A percentile compares a stretch with the other conserved stretches of the same genome.
Conservation (phyloP, 2,888 invertebrate species). For the Drosophila prolongata region DNA sequence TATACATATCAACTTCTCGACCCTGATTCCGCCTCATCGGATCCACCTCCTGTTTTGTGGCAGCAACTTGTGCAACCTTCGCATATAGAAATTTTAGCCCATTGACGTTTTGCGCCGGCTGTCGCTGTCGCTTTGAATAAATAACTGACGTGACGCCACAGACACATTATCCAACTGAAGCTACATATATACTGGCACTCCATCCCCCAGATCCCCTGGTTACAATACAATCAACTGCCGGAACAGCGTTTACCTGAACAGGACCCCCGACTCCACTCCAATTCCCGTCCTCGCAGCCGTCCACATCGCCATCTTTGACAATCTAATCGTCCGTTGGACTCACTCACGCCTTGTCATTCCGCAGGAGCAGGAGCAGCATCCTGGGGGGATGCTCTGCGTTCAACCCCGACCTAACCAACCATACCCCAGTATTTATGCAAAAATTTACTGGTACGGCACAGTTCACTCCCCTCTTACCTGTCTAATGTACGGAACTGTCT, state of each 20-base stretch:
- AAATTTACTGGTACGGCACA: conserved; percentile 46
- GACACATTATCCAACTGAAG: conserved; percentile 66
- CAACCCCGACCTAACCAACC: conserved; percentile 56
- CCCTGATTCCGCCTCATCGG: conserved; percentile 47
- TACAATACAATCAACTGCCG: conserved; percentile 68
- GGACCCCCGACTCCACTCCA: background rate
- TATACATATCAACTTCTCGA: conserved; percentile 57
- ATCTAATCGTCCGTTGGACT: conserved; percentile 48
- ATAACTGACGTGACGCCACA: conserved; percentile 77
- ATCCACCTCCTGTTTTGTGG: conserved; percentile 11
- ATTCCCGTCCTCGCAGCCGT: too few species aligned
- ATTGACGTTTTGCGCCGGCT: conserved; percentile 81
- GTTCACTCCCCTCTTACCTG: background rate
- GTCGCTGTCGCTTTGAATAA: conserved; percentile 78
- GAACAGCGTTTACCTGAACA: conserved; percentile 42
- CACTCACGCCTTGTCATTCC: conserved; percentile 25
- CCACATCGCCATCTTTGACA: conserved; percentile 40
- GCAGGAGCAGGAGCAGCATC: conserved; percentile 54
- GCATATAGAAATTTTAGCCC: conserved; percentile 68
- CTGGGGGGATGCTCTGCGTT: conserved; percentile 24
- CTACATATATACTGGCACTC: conserved; percentile 21
- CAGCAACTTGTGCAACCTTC: conserved; percentile 52
- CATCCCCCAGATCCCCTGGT: conserved; percentile 14
- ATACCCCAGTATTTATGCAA: conserved; percentile 63
- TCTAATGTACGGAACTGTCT: conserved; percentile 23